Percentiles rank a stretch among this genome's conserved stretches.
Conservation (phyloP, 2,888 invertebrate genomes). For the Argyra leucocephala region DNA sequence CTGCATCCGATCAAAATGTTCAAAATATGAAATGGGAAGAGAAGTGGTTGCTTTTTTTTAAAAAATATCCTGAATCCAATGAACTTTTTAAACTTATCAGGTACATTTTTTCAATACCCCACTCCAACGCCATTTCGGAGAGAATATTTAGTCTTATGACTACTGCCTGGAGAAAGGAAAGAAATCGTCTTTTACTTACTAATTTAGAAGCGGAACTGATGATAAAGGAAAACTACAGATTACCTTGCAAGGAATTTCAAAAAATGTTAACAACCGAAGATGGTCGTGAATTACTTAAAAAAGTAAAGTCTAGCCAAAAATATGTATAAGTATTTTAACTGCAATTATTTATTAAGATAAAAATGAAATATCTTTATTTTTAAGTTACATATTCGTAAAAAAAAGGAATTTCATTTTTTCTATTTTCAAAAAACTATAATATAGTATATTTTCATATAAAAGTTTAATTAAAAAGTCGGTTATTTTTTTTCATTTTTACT, state of each 20-base stretch:
- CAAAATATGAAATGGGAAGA: constrained; percentile 4
- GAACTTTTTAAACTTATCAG: constrained; percentile 7
- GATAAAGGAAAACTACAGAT: constrained; percentile 8
- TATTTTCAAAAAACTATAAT: constrained; percentile 7
- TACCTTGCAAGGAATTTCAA: constrained; percentile 7
- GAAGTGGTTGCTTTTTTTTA: constrained; percentile 3
- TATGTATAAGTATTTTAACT: constrained; percentile 9
- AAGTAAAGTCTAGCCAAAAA: constrained; percentile 8
- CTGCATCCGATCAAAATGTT: constrained; percentile 7
- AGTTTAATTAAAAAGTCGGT: constrained; percentile 2
- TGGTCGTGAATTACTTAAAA: constrained; percentile 8
- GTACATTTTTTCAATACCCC: constrained; percentile 7
- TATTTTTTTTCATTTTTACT: constrained; percentile 4
- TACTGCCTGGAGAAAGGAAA: constrained; percentile 9
- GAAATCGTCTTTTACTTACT: not conserved
- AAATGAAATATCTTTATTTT: constrained; percentile 7
- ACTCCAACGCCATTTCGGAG: constrained; percentile 7
- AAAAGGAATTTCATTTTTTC: constrained; percentile 5
- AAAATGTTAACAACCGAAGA: constrained; percentile 4
- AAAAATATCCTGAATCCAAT: not conserved
- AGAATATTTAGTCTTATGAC: constrained; percentile 8
- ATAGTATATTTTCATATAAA: constrained; percentile 8
- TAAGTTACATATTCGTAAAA: constrained; percentile 1
- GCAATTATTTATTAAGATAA: constrained; percentile 2
- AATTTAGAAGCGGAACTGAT: constrained; percentile 9